These are phyloP conservation scores for Philereme vetulata DNA, from an alignment of 2,888 invertebrate genomes.

Conservation along the genomic window DNA sequence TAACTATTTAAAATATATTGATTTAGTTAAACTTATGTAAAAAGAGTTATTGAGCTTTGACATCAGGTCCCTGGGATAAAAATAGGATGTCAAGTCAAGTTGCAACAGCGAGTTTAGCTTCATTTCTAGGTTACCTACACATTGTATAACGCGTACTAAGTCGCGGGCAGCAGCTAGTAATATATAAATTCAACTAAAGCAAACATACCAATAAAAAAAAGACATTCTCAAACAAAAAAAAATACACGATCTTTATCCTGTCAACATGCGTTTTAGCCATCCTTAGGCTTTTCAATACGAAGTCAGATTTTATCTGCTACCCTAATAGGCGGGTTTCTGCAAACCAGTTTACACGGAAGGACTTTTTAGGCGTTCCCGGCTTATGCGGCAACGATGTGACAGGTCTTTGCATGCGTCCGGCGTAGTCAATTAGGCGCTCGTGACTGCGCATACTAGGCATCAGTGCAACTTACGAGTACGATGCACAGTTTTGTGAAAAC, in stretches of 20 bases:
- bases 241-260: slow-evolving; percentile 26
- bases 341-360: slow-evolving; percentile 74
- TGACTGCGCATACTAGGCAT: slow-evolving; percentile 43
- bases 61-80: too few relatives aligned
- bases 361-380: slow-evolving; percentile 68
- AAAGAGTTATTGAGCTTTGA: too few relatives aligned
- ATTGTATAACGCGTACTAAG: too few relatives aligned
- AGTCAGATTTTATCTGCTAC: slow-evolving; percentile 38
- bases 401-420: slow-evolving; percentile 62
- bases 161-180: too few relatives aligned
- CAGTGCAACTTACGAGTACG: not conserved
- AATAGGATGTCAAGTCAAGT: too few relatives aligned
- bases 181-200: too few relatives aligned
- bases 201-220: slow-evolving; percentile 17
- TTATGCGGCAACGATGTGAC: slow-evolving; percentile 66
- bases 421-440: slow-evolving; percentile 60
- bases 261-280: slow-evolving; percentile 37
- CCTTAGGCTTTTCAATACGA: slow-evolving; percentile 39
- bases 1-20: too few relatives aligned
- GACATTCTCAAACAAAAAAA: slow-evolving; percentile 19
- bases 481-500: not conserved
- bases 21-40: too few relatives aligned
- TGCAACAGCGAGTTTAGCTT: too few relatives aligned
- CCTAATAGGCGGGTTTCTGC: slow-evolving; percentile 52
- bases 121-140: too few relatives aligned